Base-by-base conservation (phyloP, 2,797 vertebrate genomes). In the Ctenosaura bakeri region DNA sequence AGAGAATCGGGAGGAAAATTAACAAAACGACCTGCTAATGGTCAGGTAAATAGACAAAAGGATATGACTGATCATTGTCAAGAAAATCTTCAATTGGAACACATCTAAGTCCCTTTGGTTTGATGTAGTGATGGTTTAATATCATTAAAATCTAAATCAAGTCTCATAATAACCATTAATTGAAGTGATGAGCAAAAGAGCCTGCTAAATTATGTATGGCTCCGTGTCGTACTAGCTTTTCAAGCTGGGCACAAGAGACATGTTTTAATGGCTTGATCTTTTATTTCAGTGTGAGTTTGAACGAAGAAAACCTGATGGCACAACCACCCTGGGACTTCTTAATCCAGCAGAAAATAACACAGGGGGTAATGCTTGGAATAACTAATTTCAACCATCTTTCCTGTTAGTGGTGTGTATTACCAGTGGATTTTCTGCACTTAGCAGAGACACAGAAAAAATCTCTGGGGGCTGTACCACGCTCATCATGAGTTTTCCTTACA, bases 1-100 rank as follows among this genome's bases (percentile, higher is more conserved):
- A 97, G 94, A 88, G 98, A 99, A 89, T 99, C 99, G 0, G 98
- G 98, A 79, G 99, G 99, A 32, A 99, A 99, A 95, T 96, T 99
- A 94, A 98, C 98, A 74, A 98, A 97, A 94, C 95, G 99, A 92
- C 96, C 97, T 89, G 97, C 98, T 38, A 98, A 98, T 89, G 98
- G 98, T 94, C 98, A 98, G 97, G 99, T 99, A 92, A 96, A 54
- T 35, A 3, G 6, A 18, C 5, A 2, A n/a, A 18, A 1, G 0
- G 38, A 66, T 82, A 12, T 32, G 64, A 6, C 14, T 59, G 46
- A 22, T 62, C 42, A 46, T 46, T 46, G 42, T 46, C 42, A 29
- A 3, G 12, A 13, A 73, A 82, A 86, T 35, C 22, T 38, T 66
- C 6, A 35, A 46, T 7, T 80, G 16, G 38, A 81, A 66, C 22